Evolutionary conservation across 2,888 invertebrate genomes (phyloP), one percentile per base, ranked within the genome.

Genomic region (Scaptomyza tumidula): DNA sequence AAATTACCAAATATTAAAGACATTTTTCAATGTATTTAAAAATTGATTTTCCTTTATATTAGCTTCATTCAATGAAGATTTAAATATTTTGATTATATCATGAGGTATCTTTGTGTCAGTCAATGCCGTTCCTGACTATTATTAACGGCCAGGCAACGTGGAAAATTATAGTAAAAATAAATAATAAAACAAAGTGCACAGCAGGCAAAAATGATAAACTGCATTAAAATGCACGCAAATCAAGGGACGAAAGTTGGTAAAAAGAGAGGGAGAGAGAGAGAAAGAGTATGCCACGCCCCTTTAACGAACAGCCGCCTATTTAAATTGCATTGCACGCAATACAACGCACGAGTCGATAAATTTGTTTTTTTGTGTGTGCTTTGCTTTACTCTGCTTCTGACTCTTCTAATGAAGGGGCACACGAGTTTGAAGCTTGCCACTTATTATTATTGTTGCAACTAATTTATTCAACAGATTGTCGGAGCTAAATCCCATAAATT

Each of bases 271-370:
- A 46, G 53, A 16, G 37, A 16, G n/a, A 43, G 56, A 16, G 41
- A 35, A n/a, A 58, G 48, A 16, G 50, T 27, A 31, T 41, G 85
- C 72, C 79, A 81, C 85, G 88, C 85, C 81, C 55, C 29, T 62
- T 44, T 41, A 19, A n/a, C 29, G 29, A 29, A 29, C 16, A 31
- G 59, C 58, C 66, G 69, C 74, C 50, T 35, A 81, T 77, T 87
- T 87, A 81, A 80, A 85, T 85, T 87, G 77, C 86, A 71, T 65
- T 70, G 82, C 85, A 85, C 89, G 85, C 85, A 85, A 88, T 85
- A 84, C 77, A 81, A 89, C 85, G 85, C 88, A 82, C 74, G 72
- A 85, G 71, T 85, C 89, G 82, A 89, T 85, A 80, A 88, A 89
- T 87, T 88, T 65, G 65, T 48, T 29, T 29, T 24, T 3, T 5